Evolutionary conservation across 2,113 vertebrate species (phyloP), one percentile per base, ranked within the genome.

Genomic region (Mus spicilegus): DNA sequence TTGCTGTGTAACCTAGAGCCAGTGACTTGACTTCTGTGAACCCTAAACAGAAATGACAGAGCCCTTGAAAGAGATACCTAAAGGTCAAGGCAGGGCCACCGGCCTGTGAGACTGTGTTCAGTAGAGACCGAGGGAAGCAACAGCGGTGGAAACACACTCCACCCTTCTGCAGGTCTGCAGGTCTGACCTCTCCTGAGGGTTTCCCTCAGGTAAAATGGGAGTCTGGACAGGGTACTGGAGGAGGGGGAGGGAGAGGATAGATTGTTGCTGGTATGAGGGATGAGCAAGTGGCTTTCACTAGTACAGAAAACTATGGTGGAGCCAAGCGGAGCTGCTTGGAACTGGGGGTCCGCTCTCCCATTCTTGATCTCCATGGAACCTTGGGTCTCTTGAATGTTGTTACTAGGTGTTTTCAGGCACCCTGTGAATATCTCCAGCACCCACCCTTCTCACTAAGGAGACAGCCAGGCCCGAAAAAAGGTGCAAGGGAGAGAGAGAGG

Each of bases 391-490:
- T 42, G 92, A 7, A 87, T 90, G 98, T 99, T 99, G 98, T 98
- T 99, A 98, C 97, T 46, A 39, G 30, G 95, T 94, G 99, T 49
- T 69, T 98, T 99, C 99, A 99, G 99, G 99, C 99, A 99, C 42
- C 51, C n/a, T 80, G 11, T 58, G 30, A 30, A 14, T 10, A 24
- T 28, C 54, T 75, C 30, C 46, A 24, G 20, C 49, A 87, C 13
- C 67, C 22, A n/a, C 22, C 49, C 20, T 5, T 73, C 63, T 63
- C 61, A 49, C 17, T 39, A 65, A n/a, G 2, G 33, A 61, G 61
- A 24, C 72, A 93, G 96, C 93, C 3, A 92, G 96, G 9, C 6
- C 39, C 19, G 2, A 6, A 65, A 28, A 46, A 17, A 28, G 67
- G 6, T 17, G 9, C 30, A 9, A 20, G 19, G 28, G 11, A 30